phyloP scores from a whole-genome alignment of 2,797 vertebrate species.

The Siniperca scherzeri region DNA sequence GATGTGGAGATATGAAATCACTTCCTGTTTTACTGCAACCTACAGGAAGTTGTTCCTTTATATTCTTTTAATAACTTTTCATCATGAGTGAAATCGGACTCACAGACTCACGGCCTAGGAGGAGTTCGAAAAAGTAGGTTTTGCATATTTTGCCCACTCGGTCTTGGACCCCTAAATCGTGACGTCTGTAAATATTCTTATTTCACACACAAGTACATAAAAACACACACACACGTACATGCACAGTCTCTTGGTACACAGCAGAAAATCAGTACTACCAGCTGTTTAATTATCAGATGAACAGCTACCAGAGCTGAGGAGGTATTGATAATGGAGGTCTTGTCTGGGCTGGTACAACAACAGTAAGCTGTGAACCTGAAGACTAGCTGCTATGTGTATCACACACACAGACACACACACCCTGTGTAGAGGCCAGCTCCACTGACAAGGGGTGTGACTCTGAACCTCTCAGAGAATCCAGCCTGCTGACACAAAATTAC shows the following conservation, averaged over 20 bases:
- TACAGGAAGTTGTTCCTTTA: no score
- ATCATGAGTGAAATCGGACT: no score
- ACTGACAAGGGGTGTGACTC: constrained; percentile 28
- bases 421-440: constrained; percentile 20
- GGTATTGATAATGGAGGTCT: constrained; percentile 59
- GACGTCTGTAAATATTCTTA: not conserved
- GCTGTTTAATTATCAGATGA: constrained; percentile 73
- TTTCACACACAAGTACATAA: not conserved
- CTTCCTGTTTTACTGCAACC: no score
- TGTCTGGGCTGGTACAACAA: constrained; percentile 60
- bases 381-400: constrained; percentile 21
- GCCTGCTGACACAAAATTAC: not conserved
- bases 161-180: no score
- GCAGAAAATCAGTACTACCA: constrained; percentile 42
- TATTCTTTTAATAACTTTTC: no score
- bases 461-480: constrained; percentile 10
- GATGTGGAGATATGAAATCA: no score
- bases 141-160: no score
- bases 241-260: constrained; percentile 36
- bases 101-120: no score
- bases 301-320: constrained; percentile 43
- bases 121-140: no score
- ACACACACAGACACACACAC: not conserved
- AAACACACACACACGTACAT: constrained; percentile 7
- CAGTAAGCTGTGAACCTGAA: constrained; percentile 36